A percentile compares a stretch with the other conserved stretches of the same genome.
phyloP scores from a whole-genome alignment of 2,797 vertebrate genomes.

The Rousettus madagascariensis region DNA sequence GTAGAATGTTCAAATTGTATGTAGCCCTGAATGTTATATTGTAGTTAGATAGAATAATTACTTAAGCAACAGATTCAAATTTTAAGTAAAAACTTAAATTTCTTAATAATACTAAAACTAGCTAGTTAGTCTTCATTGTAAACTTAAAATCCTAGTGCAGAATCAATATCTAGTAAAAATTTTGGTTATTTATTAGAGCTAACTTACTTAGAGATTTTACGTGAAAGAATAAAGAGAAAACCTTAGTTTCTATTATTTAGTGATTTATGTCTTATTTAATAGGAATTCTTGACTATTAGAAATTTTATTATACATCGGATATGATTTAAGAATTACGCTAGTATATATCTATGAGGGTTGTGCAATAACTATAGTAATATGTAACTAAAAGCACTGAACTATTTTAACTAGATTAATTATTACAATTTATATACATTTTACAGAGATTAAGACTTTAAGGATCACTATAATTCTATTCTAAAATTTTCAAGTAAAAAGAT shows the following conservation, averaged over 20 bases:
- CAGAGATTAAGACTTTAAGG: conserved; percentile 79
- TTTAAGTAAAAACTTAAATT: conserved; percentile 77
- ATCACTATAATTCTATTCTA: conserved; percentile 80
- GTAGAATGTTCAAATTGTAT: conserved; percentile 76
- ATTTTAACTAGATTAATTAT: conserved; percentile 85
- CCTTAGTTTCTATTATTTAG: conserved; percentile 77
- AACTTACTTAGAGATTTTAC: conserved; percentile 74
- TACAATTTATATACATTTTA: conserved; percentile 84
- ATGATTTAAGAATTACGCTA: conserved; percentile 79
- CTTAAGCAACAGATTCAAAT: conserved; percentile 66
- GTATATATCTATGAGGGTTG: conserved; percentile 84
- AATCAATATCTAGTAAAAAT: conserved; percentile 78
- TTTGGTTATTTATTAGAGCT: conserved; percentile 71
- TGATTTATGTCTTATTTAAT: conserved; percentile 81
- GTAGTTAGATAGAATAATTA: conserved; percentile 75
- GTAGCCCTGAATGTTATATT: conserved; percentile 79
- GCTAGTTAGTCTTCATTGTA: conserved; percentile 76
- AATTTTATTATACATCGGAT: conserved; percentile 78
- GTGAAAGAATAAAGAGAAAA: conserved; percentile 76
- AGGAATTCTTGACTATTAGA: conserved; percentile 81
- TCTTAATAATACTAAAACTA: conserved; percentile 75
- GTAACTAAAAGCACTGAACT: conserved; percentile 81
- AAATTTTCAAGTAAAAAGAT: conserved; percentile 82
- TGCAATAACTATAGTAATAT: conserved; percentile 87
- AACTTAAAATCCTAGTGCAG: conserved; percentile 74